These are phyloP conservation scores for Telmatochromis sp. DNA, from an alignment of 2,113 vertebrate species.

Conservation along the genomic window DNA sequence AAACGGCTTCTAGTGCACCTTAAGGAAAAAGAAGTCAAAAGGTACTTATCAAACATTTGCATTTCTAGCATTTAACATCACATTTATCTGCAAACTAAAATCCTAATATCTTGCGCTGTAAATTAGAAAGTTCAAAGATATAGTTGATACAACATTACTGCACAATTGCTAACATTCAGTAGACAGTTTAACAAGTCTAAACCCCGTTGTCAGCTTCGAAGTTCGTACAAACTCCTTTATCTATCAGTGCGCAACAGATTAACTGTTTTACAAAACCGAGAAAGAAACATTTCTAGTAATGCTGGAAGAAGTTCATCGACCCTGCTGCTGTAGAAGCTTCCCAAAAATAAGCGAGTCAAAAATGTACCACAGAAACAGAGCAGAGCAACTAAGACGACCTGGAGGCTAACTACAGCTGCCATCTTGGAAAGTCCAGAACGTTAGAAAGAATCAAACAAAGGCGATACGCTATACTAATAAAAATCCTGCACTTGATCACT, in stretches of 20 bases:
- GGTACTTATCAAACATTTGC: conserved; percentile 74
- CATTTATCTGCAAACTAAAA: conserved; percentile 77
- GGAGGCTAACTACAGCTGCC: conserved; percentile 82
- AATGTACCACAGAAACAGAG: conserved; percentile 71
- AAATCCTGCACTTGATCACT: conserved; percentile 75
- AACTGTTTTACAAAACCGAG: conserved; percentile 69
- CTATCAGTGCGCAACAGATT: conserved; percentile 70
- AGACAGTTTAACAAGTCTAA: conserved; percentile 75
- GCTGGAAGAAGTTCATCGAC: conserved; percentile 36
- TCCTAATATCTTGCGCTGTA: conserved; percentile 64
- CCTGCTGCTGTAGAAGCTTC: conserved; percentile 55
- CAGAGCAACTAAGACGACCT: conserved; percentile 71
- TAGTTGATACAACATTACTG: conserved; percentile 98
- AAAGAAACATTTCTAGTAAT: conserved; percentile 61
- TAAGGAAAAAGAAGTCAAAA: conserved; percentile 21
- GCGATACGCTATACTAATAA: conserved; percentile 90
- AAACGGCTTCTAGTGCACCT: conserved; percentile 60
- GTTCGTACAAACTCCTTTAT: conserved; percentile 68
- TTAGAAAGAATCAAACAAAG: conserved; percentile 56
- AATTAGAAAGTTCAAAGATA: conserved; percentile 78
- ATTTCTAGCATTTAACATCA: conserved; percentile 83
- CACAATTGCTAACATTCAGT: conserved; percentile 84
- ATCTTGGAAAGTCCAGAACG: conserved; percentile 67
- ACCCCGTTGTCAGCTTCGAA: conserved; percentile 68
- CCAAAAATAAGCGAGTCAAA: conserved; percentile 64